A percentile compares a stretch with the other conserved stretches of the same genome.
phyloP scores from a whole-genome alignment of 2,888 invertebrate genomes.

The Theretra japonica region DNA sequence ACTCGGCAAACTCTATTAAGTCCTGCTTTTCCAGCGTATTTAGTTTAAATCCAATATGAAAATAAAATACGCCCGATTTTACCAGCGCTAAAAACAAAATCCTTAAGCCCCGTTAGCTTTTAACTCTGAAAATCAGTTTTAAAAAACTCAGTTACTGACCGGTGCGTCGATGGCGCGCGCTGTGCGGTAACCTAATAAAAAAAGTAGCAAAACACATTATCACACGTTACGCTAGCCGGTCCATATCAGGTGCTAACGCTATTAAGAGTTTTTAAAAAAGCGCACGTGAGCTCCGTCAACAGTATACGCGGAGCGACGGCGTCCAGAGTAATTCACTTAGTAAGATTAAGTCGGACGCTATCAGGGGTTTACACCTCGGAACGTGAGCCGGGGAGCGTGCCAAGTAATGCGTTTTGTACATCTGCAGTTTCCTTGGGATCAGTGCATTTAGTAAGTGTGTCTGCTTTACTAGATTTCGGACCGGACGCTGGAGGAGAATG shows the following conservation, averaged over 20 bases:
- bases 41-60: no score
- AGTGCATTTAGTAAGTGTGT: not conserved
- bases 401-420: constrained; percentile 27
- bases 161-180: not conserved
- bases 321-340: constrained; percentile 67
- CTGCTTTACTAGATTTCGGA: not conserved
- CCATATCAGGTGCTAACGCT: constrained; percentile 18
- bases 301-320: constrained; percentile 37
- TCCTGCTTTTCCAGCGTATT: no score
- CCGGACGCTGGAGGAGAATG: not conserved
- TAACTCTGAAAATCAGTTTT: not conserved
- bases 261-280: constrained; percentile 15
- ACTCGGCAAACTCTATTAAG: no score
- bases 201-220: constrained; percentile 23
- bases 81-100: not conserved
- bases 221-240: constrained; percentile 1
- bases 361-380: constrained; percentile 63
- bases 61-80: no score
- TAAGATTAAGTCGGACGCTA: constrained; percentile 66
- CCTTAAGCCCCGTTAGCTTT: not conserved
- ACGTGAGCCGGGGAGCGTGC: constrained; percentile 53
- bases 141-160: not conserved
- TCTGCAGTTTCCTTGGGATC: constrained; percentile 23
- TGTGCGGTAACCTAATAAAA: constrained; percentile 15
- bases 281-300: not conserved